Evolutionary conservation across 2,888 invertebrate genomes (phyloP).

Genomic region (Oscheius sp.): DNA sequence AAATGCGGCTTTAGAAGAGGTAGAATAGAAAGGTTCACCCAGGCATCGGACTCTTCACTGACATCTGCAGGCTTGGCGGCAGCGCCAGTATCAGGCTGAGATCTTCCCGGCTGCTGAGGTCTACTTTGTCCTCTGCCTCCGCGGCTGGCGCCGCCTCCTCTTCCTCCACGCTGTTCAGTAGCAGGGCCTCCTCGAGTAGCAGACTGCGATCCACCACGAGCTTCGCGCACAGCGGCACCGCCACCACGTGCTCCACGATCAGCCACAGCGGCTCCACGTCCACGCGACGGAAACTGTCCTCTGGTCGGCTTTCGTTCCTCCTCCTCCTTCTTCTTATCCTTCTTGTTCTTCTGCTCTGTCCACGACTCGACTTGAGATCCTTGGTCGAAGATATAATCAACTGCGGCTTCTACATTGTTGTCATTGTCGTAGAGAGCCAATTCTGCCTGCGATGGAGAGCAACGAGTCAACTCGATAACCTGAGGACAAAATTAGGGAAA

Average conservation of each 20-base stretch:
- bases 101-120: constrained; percentile 39
- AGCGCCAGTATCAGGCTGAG: constrained; percentile 15
- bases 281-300: constrained; percentile 16
- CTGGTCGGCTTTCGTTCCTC: constrained; percentile 40
- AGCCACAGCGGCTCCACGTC: constrained; percentile 21
- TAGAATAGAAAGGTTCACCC: constrained; percentile 35
- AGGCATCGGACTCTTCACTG: constrained; percentile 40
- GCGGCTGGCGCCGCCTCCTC: constrained; percentile 36
- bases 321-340: constrained; percentile 59
- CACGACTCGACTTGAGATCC: constrained; percentile 57
- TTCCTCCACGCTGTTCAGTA: constrained; percentile 32
- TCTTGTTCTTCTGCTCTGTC: constrained; percentile 64
- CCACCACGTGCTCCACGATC: constrained; percentile 45
- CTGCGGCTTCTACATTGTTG: constrained; percentile 64
- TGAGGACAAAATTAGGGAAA: constrained; percentile 37
- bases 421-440: constrained; percentile 66
- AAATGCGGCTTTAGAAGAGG: constrained; percentile 11
- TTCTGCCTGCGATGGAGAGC: constrained; percentile 66
- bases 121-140: constrained; percentile 49
- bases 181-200: constrained; percentile 33
- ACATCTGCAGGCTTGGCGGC: constrained; percentile 35
- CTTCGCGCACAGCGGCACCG: constrained; percentile 33
- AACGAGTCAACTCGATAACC: constrained; percentile 69
- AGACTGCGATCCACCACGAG: constrained; percentile 35
- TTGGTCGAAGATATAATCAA: constrained; percentile 61